Conservation (phyloP, 2,797 vertebrate species). For the Clarias fuscus region DNA sequence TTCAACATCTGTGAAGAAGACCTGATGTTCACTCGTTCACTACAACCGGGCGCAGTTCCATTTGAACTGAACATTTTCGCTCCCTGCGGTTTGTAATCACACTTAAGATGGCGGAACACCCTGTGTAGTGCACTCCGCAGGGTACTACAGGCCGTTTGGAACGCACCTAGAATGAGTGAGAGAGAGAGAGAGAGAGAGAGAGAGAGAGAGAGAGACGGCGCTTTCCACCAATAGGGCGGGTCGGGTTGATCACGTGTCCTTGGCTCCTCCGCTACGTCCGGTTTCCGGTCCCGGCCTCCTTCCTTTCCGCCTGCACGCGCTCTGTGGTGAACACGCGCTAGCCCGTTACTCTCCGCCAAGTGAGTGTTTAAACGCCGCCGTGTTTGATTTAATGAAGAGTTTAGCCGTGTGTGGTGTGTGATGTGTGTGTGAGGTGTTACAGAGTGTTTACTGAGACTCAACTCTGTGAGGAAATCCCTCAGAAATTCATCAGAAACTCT, state of each 20-base stretch:
- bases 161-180: too few species aligned
- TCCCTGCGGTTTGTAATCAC: too few species aligned
- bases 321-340: conserved; percentile 38
- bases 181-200: neutral
- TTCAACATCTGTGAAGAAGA: too few species aligned
- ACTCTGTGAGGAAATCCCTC: neutral
- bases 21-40: too few species aligned
- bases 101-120: too few species aligned
- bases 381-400: neutral
- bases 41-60: too few species aligned
- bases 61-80: too few species aligned
- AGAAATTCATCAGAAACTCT: neutral
- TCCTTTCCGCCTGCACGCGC: conserved; percentile 51
- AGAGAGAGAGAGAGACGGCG: neutral
- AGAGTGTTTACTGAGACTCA: too few species aligned
- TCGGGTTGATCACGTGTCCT: neutral
- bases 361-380: conserved; percentile 38
- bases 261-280: neutral
- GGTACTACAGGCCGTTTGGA: too few species aligned
- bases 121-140: too few species aligned
- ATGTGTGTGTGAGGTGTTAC: neutral
- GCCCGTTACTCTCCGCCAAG: conserved; percentile 34
- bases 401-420: too few species aligned
- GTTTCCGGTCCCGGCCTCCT: conserved; percentile 25
- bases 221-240: neutral